Base-by-base conservation (phyloP, 2,888 invertebrate genomes). In the Leucania comma region DNA sequence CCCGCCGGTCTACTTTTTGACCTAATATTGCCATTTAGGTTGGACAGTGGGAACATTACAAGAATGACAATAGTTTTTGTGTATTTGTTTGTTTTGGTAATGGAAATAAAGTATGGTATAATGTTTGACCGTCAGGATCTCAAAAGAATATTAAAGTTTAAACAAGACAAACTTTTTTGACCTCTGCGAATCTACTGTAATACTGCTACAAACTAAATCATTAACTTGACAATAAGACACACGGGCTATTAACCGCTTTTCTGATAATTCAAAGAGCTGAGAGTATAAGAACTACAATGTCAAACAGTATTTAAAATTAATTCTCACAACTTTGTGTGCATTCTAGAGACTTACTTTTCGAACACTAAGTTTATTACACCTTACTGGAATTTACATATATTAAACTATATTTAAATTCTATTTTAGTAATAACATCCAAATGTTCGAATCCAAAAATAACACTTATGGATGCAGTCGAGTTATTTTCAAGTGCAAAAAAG, bases 391-490 rank as follows among this genome's bases (percentile, higher is more conserved):
- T 69, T 63, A 60, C n/a, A 65, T 61, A 48, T 60, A 67, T 20
- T 20, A 59, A 8, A 22, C 63, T 83, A 80, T 72, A 75, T 83
- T 71, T 73, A 81, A 59, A 75, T 63, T 76, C 66, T 83, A 83
- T 83, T 78, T 81, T 68, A 17, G 71, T 69, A 14, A 8, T 6
- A 69, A 50, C 59, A 68, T 42, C 51, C 10, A 54, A 67, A 64
- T 68, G 69, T 62, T 61, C 61, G 10, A 35, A 22, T 75, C 60
- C 54, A 76, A 83, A 82, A 72, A 80, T 82, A 75, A 70, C 80
- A 80, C 70, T 63, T 72, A 64, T 57, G 38, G 14, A 77, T 68
- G 53, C 59, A 64, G 35, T 50, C 22, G 57, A 60, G 68, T 74
- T 82, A 82, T 83, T 78, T 81, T 74, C 10, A 64, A 71, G 24